phyloP scores from a whole-genome alignment of 2,888 invertebrate genomes.

The Scaptomyza tumidula region DNA sequence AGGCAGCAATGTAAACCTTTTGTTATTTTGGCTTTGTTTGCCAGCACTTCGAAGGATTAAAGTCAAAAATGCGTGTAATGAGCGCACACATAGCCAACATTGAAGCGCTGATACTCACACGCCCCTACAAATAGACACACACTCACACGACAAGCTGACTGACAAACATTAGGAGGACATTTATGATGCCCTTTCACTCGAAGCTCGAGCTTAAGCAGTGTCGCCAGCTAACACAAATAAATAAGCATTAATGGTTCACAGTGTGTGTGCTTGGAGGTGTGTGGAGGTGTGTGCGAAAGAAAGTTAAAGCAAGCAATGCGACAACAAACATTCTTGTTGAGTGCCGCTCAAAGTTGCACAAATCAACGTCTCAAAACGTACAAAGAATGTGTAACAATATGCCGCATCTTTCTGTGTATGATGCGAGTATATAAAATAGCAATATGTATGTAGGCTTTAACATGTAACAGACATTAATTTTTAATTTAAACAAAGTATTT shows the following conservation, averaged over 20 bases:
- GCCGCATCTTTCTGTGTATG: too few relatives aligned
- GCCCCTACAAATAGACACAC: slow-evolving; percentile 18
- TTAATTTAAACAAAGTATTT: neutral
- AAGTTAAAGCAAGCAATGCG: slow-evolving; percentile 33
- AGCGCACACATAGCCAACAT: slow-evolving; percentile 70
- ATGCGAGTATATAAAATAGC: neutral
- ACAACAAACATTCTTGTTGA: slow-evolving; percentile 58
- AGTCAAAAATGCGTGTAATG: slow-evolving; percentile 81
- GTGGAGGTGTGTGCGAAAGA: slow-evolving; percentile 5
- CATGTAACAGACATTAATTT: neutral
- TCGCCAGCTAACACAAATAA: slow-evolving; percentile 53
- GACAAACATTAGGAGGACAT: slow-evolving; percentile 65
- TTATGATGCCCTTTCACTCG: slow-evolving; percentile 62
- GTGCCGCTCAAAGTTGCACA: slow-evolving; percentile 55
- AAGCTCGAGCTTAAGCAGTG: slow-evolving; percentile 28
- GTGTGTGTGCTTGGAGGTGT: slow-evolving; percentile 5
- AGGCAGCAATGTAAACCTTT: slow-evolving; percentile 76
- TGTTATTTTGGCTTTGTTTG: slow-evolving; percentile 77
- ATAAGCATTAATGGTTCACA: slow-evolving; percentile 55
- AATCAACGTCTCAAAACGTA: slow-evolving; percentile 40
- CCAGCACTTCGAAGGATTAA: slow-evolving; percentile 74
- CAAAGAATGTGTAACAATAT: slow-evolving; percentile 17
- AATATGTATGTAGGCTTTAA: neutral
- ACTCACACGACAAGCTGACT: slow-evolving; percentile 46
- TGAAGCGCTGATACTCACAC: slow-evolving; percentile 45